Conservation (phyloP, 2,888 invertebrate species). For the Nephrocerus scutellatus region DNA sequence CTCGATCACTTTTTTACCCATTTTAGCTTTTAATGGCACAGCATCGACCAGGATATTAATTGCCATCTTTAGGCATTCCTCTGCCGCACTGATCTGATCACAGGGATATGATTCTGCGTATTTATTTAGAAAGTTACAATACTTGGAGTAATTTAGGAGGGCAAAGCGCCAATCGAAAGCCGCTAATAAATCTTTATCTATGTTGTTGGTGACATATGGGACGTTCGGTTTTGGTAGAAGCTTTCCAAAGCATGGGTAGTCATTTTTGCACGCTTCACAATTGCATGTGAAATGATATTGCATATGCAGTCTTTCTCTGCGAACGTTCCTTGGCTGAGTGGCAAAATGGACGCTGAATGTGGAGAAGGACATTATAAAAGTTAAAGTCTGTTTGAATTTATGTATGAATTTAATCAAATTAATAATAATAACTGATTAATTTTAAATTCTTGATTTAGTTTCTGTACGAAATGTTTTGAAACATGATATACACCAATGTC, state of each 20-base stretch:
- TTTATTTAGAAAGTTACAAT: constrained; percentile 39
- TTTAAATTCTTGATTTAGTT: no score
- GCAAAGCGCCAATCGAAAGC: constrained; percentile 42
- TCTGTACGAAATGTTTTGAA: no score
- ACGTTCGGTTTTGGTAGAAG: constrained; percentile 42
- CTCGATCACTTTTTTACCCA: constrained; percentile 23
- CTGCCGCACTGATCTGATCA: constrained; percentile 40
- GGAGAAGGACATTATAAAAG: no score
- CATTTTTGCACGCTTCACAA: constrained; percentile 65
- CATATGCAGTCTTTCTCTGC: constrained; percentile 55
- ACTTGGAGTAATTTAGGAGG: constrained; percentile 37
- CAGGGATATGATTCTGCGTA: constrained; percentile 41
- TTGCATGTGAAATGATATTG: constrained; percentile 76
- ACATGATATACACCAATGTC: no score
- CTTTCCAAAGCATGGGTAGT: constrained; percentile 59
- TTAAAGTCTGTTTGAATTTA: no score
- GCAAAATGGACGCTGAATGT: constrained; percentile 64
- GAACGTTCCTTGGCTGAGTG: constrained; percentile 51
- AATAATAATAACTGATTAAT: no score
- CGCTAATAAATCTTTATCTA: constrained; percentile 35
- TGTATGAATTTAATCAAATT: no score
- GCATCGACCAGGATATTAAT: constrained; percentile 44
- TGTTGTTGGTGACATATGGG: constrained; percentile 35
- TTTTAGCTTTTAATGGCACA: constrained; percentile 44
- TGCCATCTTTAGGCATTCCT: constrained; percentile 46